Base-by-base conservation (phyloP, 1,140 invertebrate species). In the Dysdera silvatica region DNA sequence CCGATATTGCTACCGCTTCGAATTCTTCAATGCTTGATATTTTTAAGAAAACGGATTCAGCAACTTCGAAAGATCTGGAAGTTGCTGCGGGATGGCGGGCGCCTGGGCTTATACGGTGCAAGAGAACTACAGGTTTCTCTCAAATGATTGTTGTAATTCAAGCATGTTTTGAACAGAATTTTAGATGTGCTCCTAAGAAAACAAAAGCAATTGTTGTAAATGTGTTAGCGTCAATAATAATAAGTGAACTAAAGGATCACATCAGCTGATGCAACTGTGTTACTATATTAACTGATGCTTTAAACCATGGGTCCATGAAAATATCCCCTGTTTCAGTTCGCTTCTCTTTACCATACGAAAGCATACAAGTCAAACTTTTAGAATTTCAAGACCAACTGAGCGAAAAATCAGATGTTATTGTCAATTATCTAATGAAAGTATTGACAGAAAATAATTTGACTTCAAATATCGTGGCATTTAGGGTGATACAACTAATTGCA, bases 141-240 rank as follows among this genome's bases (percentile, higher is more conserved):
- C 55, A 14, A 57, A 57, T 31, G 37, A 45, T 57, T 57, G 41
- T 45, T 14, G 20, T 45, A 20, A 45, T 57, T 16, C 55, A 57
- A 45, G n/a, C 41, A 45, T 45, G 28, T 57, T 57, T 57, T 47
- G 37, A 57, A 32, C 40, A 40, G 12, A 28, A 55, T 41, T 55
- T 55, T 55, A 41, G 2, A 55, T 40, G 35, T 41, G 53, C 20
- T 26, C 53, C 23, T 40, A 55, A 16, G 29, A 29, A 51, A 29
- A 16, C 24, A 5, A 7, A 51, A n/a, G 6, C 29, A 6, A 51
- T n/a, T n/a, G n/a, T n/a, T n/a, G 18, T 12, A 28, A 51, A 32
- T 6, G 48, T 51, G 6, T 51, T 31, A 5, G 45, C 45, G 16
- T 26, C 45, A 23, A 20, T 23, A 23, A 5, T 23, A 5, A 48